Evolutionary conservation across 2,888 invertebrate genomes (phyloP).

Genomic region (Ophraella communa): DNA sequence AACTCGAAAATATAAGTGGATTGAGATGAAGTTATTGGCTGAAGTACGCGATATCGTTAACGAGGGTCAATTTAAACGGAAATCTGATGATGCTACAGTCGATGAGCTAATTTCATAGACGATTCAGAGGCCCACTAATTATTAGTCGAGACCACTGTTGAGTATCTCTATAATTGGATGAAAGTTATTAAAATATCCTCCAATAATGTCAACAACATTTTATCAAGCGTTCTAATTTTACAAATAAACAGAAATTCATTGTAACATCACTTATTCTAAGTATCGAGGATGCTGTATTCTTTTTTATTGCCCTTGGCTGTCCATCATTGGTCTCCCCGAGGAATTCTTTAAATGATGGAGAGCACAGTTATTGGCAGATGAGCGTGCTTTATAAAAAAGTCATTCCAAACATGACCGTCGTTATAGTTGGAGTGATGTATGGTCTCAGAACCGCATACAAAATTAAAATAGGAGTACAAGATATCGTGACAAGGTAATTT

Average conservation of each 20-base stretch:
- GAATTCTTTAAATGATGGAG: conserved; percentile 31
- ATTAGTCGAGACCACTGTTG: neutral
- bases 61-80: conserved; percentile 33
- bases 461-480: conserved; percentile 37
- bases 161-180: neutral
- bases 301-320: neutral
- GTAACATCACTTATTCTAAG: neutral
- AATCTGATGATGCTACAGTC: conserved; percentile 23
- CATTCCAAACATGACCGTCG: conserved; percentile 40
- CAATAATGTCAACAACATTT: neutral
- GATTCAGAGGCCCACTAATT: conserved; percentile 6
- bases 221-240: too few relatives aligned
- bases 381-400: conserved; percentile 40
- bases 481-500: conserved; percentile 22
- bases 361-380: conserved; percentile 41
- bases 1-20: conserved; percentile 14
- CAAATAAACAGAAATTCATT: too few relatives aligned
- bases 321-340: conserved; percentile 16
- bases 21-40: conserved; percentile 19
- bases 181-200: neutral
- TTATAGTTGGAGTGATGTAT: conserved; percentile 34
- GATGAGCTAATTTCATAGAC: conserved; percentile 4
- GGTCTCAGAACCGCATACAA: conserved; percentile 39
- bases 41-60: conserved; percentile 26
- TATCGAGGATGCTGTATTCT: neutral